These are phyloP conservation scores for Eleginops maclovinus DNA, from an alignment of 2,113 vertebrate genomes.

Conservation along the genomic window DNA sequence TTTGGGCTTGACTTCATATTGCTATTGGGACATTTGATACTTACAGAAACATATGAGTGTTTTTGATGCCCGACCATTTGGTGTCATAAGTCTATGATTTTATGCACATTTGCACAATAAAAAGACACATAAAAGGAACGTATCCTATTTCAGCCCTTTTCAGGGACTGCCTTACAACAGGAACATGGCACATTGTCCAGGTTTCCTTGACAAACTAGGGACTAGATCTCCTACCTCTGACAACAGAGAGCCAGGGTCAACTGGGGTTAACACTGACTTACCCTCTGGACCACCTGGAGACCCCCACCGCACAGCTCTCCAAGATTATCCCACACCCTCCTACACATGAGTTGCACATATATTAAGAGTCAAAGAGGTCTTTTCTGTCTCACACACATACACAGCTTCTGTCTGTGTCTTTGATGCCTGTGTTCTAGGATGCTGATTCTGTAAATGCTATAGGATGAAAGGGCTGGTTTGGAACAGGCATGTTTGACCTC, in stretches of 20 bases:
- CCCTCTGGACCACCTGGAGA: conserved; percentile 75
- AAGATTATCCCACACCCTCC: conserved; percentile 71
- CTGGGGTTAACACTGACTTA: conserved; percentile 75
- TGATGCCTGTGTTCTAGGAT: conserved; percentile 47
- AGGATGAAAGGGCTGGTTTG: conserved; percentile 62
- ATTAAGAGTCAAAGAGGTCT: conserved; percentile 46
- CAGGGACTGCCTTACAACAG: conserved; percentile 32
- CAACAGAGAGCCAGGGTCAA: conserved; percentile 69
- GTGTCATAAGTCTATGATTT: not conserved
- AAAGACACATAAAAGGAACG: conserved; percentile 18
- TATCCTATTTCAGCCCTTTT: conserved; percentile 8
- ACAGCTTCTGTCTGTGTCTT: conserved; percentile 23
- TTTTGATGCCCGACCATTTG: not conserved
- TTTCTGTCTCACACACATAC: conserved; percentile 8
- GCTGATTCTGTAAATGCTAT: conserved; percentile 60
- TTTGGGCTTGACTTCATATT: conserved; percentile 28
- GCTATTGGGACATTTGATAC: conserved; percentile 28
- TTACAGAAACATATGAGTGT: not conserved
- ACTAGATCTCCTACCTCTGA: conserved; percentile 58
- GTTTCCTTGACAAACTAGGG: conserved; percentile 57
- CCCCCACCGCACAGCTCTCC: conserved; percentile 40
- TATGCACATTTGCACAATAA: not conserved
- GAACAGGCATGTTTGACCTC: conserved; percentile 53
- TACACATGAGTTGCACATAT: conserved; percentile 47
- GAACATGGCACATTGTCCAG: conserved; percentile 53